phyloP scores from a whole-genome alignment of 1,140 invertebrate genomes.

The Drosophila leontia region DNA sequence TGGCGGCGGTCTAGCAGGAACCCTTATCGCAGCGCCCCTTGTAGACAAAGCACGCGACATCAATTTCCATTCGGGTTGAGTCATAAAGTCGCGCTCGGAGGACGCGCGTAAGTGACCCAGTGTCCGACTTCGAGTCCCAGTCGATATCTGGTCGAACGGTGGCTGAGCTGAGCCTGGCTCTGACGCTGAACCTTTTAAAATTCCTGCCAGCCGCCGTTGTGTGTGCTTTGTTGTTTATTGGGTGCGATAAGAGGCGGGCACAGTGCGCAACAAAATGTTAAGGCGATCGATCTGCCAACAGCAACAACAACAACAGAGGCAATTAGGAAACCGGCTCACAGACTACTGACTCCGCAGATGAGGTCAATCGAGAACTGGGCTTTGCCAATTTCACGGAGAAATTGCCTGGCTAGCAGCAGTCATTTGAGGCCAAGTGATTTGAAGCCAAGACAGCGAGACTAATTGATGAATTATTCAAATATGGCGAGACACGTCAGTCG shows the following conservation, averaged over 20 bases:
- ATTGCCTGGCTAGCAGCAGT: constrained; percentile 27
- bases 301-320: constrained; percentile 28
- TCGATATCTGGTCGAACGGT: constrained; percentile 6
- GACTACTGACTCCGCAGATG: constrained; percentile 29
- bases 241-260: constrained; percentile 74
- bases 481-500: not conserved
- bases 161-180: constrained; percentile 30
- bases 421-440: constrained; percentile 24
- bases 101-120: constrained; percentile 75
- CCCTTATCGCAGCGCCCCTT: constrained; percentile 64
- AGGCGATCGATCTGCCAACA: constrained; percentile 51
- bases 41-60: constrained; percentile 79
- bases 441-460: constrained; percentile 8
- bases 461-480: constrained; percentile 22
- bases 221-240: constrained; percentile 78
- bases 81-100: constrained; percentile 75
- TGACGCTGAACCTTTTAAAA: constrained; percentile 84
- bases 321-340: constrained; percentile 65
- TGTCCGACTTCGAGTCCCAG: constrained; percentile 41
- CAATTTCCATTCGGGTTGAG: constrained; percentile 73
- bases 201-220: constrained; percentile 77
- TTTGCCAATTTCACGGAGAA: constrained; percentile 39
- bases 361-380: constrained; percentile 51
- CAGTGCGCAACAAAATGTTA: constrained; percentile 65
- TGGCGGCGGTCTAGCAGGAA: constrained; percentile 33